Percentiles rank a stretch among this genome's conserved stretches.
phyloP scores from a whole-genome alignment of 2,797 vertebrate species.

The Petrocephalus schoutedeni region DNA sequence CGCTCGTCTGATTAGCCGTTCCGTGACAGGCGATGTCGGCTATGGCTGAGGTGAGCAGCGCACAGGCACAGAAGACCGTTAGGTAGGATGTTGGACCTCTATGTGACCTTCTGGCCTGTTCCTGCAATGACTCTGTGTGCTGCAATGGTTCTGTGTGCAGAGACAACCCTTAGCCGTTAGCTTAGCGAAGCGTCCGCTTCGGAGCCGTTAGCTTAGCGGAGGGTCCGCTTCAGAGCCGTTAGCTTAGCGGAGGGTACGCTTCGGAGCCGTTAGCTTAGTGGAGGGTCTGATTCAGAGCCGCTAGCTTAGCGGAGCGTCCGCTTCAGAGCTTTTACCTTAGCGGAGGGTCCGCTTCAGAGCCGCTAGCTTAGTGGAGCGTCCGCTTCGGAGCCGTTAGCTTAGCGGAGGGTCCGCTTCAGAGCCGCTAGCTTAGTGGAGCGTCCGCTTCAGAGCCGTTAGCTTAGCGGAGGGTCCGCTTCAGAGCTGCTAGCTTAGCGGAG shows the following conservation, averaged over 20 bases:
- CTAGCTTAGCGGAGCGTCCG: too few species aligned
- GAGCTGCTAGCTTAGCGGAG: neutral
- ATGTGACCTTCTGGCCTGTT: neutral
- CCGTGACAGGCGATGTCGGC: neutral
- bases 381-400: neutral
- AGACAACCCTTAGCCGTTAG: neutral
- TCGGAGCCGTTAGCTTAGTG: too few species aligned
- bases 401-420: too few species aligned
- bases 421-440: too few species aligned
- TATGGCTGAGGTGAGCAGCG: neutral
- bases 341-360: neutral
- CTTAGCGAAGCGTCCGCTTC: too few species aligned
- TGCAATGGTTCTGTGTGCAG: neutral
- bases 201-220: too few species aligned
- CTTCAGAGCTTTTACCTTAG: neutral
- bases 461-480: too few species aligned
- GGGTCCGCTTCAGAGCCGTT: too few species aligned
- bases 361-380: too few species aligned
- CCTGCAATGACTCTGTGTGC: neutral
- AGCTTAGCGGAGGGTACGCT: too few species aligned
- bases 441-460: too few species aligned
- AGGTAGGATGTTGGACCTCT: neutral
- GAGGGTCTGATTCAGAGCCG: neutral
- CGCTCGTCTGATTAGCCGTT: neutral
- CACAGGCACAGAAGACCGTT: neutral